phyloP scores from a whole-genome alignment of 1,140 invertebrate genomes.

The Cotesia vestalis region DNA sequence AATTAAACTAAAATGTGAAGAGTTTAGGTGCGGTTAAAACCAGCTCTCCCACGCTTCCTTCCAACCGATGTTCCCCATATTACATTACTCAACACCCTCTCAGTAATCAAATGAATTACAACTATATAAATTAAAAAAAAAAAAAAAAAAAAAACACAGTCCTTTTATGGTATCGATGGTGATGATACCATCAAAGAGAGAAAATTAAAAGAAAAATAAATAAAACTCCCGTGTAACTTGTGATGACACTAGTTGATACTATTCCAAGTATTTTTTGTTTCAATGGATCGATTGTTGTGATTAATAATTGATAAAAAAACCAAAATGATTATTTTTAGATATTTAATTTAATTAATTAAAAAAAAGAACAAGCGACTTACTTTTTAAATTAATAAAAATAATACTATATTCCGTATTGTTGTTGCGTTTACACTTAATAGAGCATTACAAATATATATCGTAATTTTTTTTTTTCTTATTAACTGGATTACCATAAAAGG shows the following conservation, averaged over 20 bases:
- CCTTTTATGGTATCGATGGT: neutral
- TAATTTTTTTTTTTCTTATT: constrained; percentile 45
- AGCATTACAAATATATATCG: constrained; percentile 51
- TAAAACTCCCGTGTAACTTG: too few relatives aligned
- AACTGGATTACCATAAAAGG: constrained; percentile 62
- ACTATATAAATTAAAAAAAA: constrained; percentile 6
- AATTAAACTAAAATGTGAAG: constrained; percentile 31
- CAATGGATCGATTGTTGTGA: too few relatives aligned
- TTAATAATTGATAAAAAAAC: too few relatives aligned
- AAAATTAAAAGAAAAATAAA: too few relatives aligned
- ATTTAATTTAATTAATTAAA: too few relatives aligned
- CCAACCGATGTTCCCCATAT: constrained; percentile 3
- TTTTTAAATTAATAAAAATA: neutral
- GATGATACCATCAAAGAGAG: neutral
- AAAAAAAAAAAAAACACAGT: too few relatives aligned
- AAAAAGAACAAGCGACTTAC: too few relatives aligned
- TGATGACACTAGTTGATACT: too few relatives aligned
- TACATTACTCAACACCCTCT: constrained; percentile 37
- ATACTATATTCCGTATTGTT: constrained; percentile 33
- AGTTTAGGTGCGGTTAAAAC: constrained; percentile 52
- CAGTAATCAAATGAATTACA: constrained; percentile 33
- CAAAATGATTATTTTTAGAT: too few relatives aligned
- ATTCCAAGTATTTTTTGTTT: too few relatives aligned
- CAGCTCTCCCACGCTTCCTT: constrained; percentile 55
- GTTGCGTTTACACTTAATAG: constrained; percentile 36